Evolutionary conservation across 2,113 vertebrate genomes (phyloP).

Genomic region (Microtus ochrogaster): DNA sequence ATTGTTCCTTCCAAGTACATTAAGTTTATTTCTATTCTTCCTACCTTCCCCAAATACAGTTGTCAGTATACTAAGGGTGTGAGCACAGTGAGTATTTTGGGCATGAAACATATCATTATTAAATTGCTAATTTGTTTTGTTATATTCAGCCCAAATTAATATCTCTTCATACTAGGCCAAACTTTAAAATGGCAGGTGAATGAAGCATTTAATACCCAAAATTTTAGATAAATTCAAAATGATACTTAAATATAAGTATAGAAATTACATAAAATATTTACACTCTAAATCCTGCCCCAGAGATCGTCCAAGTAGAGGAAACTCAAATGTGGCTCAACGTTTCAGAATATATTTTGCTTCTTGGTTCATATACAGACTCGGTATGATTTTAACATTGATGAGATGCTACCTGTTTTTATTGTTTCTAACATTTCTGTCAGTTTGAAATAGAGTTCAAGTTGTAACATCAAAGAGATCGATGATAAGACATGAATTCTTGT

Average conservation of each 20-base stretch:
- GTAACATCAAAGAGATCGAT: neutral
- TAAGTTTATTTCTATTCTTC: neutral
- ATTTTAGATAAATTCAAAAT: neutral
- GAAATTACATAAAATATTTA: neutral
- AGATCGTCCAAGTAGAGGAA: neutral
- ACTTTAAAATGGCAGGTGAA: neutral
- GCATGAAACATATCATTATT: neutral
- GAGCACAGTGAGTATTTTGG: neutral
- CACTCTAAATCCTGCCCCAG: neutral
- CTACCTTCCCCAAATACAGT: neutral
- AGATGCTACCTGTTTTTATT: neutral
- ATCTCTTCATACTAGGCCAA: neutral
- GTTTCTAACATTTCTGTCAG: neutral
- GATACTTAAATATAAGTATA: neutral
- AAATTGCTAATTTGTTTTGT: neutral
- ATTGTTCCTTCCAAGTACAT: neutral
- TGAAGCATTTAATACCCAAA: slow-evolving; percentile 23
- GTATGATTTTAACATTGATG: neutral
- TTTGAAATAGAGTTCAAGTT: slow-evolving; percentile 48
- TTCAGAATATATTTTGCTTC: slow-evolving; percentile 22
- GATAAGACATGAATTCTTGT: slow-evolving; percentile 12
- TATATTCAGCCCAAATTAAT: slow-evolving; percentile 17
- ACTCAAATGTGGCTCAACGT: neutral
- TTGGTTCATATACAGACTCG: neutral
- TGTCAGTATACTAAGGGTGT: neutral